Conservation (phyloP, 2,888 invertebrate species). For the Halictus ligatus region DNA sequence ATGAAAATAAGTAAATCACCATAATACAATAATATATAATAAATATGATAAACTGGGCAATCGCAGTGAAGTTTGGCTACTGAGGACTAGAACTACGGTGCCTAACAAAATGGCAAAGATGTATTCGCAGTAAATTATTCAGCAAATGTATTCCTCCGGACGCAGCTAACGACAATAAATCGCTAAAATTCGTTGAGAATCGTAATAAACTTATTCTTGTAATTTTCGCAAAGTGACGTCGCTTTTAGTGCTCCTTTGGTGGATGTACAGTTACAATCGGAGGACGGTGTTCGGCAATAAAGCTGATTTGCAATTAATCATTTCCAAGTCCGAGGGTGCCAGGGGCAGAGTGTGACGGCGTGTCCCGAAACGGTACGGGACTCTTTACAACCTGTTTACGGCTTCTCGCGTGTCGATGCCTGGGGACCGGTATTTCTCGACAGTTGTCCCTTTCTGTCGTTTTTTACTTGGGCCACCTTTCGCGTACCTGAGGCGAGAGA, state of each 20-base stretch:
- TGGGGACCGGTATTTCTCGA: slow-evolving; percentile 58
- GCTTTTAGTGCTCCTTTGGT: neutral
- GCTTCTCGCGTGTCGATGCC: slow-evolving; percentile 58
- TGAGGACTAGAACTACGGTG: too few relatives aligned
- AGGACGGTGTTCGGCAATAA: neutral
- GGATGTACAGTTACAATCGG: neutral
- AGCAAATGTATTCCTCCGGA: too few relatives aligned
- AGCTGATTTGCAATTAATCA: slow-evolving; percentile 2
- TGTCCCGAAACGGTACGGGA: slow-evolving; percentile 63
- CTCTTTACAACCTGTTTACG: slow-evolving; percentile 70
- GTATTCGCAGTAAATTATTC: too few relatives aligned
- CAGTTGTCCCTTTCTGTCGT: slow-evolving; percentile 11
- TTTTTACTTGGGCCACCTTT: slow-evolving; percentile 6
- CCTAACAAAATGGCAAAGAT: too few relatives aligned
- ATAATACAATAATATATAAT: too few relatives aligned
- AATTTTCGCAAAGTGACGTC: neutral
- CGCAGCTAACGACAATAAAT: too few relatives aligned
- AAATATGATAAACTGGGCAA: too few relatives aligned
- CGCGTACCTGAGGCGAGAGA: neutral
- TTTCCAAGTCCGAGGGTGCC: neutral
- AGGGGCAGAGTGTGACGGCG: neutral
- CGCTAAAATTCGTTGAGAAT: too few relatives aligned
- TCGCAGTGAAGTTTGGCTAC: too few relatives aligned
- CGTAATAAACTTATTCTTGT: too few relatives aligned
- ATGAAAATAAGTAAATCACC: too few relatives aligned